phyloP scores from a whole-genome alignment of 2,113 vertebrate species.

The Callipepla californica region DNA sequence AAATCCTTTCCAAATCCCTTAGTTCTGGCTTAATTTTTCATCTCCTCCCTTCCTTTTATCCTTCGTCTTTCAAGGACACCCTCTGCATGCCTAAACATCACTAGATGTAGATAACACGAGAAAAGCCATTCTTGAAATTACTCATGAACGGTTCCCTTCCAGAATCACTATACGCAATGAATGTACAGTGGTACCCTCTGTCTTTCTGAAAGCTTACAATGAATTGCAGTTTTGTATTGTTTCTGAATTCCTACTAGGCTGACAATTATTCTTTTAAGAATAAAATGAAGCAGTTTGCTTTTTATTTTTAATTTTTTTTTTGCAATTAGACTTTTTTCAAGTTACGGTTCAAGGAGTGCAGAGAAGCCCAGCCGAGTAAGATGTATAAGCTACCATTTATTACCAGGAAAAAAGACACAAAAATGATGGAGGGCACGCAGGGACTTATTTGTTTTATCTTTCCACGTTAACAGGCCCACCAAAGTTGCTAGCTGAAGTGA shows the following conservation, averaged over 20 bases:
- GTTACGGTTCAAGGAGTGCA: not conserved
- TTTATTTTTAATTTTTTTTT: not conserved
- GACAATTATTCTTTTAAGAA: not conserved
- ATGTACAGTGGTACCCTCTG: not conserved
- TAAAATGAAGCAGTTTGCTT: slow-evolving; percentile 25
- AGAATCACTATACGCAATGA: not conserved
- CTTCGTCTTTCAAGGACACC: slow-evolving; percentile 44
- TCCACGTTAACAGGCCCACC: not conserved
- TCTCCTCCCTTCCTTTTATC: slow-evolving; percentile 41
- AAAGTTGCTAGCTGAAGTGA: not conserved
- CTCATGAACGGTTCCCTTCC: slow-evolving; percentile 11
- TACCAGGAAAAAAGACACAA: not conserved
- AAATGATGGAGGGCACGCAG: not conserved
- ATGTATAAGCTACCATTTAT: not conserved
- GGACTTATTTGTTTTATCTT: not conserved
- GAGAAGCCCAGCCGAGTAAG: not conserved
- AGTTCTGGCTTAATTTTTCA: slow-evolving; percentile 69
- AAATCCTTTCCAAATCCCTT: slow-evolving; percentile 37
- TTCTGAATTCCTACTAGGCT: not conserved
- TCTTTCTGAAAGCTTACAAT: not conserved
- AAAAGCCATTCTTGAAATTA: slow-evolving; percentile 47
- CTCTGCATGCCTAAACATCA: slow-evolving; percentile 45
- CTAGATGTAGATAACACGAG: slow-evolving; percentile 8
- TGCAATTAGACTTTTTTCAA: slow-evolving; percentile 2
- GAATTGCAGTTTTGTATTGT: not conserved